A percentile compares a stretch with the other conserved stretches of the same genome.
Conservation (phyloP, 2,113 vertebrate species). For the Pandion haliaetus region DNA sequence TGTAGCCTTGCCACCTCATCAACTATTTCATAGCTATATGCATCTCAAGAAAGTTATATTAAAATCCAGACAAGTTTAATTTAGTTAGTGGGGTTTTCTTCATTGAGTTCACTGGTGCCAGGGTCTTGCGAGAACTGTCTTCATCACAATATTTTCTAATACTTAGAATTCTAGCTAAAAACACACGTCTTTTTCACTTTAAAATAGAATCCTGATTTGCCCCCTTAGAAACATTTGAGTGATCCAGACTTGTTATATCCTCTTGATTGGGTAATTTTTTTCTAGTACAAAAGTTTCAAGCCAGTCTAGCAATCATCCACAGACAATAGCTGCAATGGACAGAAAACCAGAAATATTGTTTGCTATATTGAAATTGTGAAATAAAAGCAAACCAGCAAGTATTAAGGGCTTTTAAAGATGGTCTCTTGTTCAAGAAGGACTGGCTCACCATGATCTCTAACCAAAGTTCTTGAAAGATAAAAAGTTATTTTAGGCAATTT, state of each 20-base stretch:
- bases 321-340: background rate
- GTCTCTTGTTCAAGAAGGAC: background rate
- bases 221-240: background rate
- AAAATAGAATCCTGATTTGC: background rate
- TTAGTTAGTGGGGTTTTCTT: background rate
- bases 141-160: background rate
- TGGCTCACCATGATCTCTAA: background rate
- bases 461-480: background rate
- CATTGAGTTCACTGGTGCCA: background rate
- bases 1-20: background rate
- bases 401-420: background rate
- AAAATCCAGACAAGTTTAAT: background rate
- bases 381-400: background rate
- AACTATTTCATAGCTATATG: background rate
- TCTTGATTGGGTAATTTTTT: background rate
- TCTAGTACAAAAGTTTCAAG: background rate
- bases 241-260: background rate
- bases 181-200: background rate
- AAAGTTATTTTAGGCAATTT: background rate
- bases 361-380: background rate
- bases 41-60: background rate
- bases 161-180: background rate
- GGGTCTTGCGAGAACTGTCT: background rate
- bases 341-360: background rate
- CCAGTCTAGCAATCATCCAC: background rate